Base-by-base conservation (phyloP, 2,888 invertebrate genomes). In the Hemicrepidius hirtus region DNA sequence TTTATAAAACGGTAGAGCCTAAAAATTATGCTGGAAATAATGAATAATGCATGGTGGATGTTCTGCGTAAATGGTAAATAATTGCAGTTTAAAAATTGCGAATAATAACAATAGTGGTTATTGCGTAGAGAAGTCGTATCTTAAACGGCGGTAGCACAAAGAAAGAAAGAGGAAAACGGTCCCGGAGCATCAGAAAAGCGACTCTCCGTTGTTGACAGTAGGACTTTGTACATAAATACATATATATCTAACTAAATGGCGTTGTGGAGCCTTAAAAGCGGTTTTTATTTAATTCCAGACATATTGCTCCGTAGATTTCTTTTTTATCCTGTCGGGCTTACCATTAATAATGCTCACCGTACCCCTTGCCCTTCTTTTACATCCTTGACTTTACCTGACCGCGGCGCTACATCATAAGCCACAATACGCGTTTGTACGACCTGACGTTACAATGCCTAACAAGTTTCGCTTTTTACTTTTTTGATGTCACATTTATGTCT, bases 51-150 rank as follows among this genome's bases (percentile, higher is more conserved):
- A 76, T 71, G 37, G 35, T 53, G 57, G 32, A 46, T 35, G 41
- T 49, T 63, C 63, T 73, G 73, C 71, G 67, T 73, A 73, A 77
- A 74, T 74, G 77, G 75, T 70, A 74, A 72, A 77, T 77, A 77
- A 75, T 75, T 75, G 75, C 64, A 64, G 60, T 72, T 74, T 75
- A 74, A 76, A 76, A 76, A 75, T 73, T 62, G 72, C 13, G 12
- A 37, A 20, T 37, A 37, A 20, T 37, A 57, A 57, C 57, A 57
- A 57, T 57, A 57, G 57, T 37, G 37, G 35, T 57, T 57, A 57
- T 57, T 57, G 57, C 57, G 57, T 57, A 37, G 3, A 16, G 4
- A 7, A n/a, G 32, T 37, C 57, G 57, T 57, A 57, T 57, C 50
- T 50, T 50, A 50, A 9, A 2, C 37, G 57, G 9, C 32, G 18